phyloP scores from a whole-genome alignment of 2,797 vertebrate genomes.

The Emys orbicularis region DNA sequence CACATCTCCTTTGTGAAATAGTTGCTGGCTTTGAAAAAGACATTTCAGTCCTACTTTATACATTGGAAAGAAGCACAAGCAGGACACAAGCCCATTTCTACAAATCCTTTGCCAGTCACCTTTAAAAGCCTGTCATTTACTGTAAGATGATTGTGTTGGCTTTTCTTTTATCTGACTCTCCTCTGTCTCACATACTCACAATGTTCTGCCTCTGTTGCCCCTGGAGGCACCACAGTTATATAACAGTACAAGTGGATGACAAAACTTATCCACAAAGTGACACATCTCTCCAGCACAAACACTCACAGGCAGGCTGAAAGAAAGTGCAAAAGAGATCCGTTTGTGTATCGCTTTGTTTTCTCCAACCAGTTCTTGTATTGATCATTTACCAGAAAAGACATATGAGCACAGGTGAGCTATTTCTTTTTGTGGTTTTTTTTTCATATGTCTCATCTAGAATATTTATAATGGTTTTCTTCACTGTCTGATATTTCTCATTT shows the following conservation, averaged over 20 bases:
- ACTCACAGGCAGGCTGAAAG: not conserved
- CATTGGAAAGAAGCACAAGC: conserved; percentile 1
- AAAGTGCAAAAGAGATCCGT: not conserved
- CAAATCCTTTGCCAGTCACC: not conserved
- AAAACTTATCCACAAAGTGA: not conserved
- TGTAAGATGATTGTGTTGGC: not conserved
- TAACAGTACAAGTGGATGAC: not conserved
- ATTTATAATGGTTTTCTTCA: not conserved
- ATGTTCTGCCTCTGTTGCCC: not conserved
- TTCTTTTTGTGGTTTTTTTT: not conserved
- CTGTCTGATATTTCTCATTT: not conserved
- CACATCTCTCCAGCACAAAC: not conserved
- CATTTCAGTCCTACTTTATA: conserved; percentile 13
- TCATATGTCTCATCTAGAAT: not conserved
- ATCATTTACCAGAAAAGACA: not conserved
- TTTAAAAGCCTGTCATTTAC: conserved; percentile 30
- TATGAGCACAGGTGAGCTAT: not conserved
- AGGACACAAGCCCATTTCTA: conserved; percentile 8
- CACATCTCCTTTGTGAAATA: conserved; percentile 24
- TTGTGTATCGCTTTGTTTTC: not conserved
- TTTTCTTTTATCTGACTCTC: not conserved
- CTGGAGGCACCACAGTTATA: not conserved
- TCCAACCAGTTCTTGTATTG: not conserved
- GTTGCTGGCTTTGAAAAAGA: conserved; percentile 32
- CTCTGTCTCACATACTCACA: not conserved